Base-by-base conservation (phyloP, 2,888 invertebrate genomes). In the Carcina quercana region DNA sequence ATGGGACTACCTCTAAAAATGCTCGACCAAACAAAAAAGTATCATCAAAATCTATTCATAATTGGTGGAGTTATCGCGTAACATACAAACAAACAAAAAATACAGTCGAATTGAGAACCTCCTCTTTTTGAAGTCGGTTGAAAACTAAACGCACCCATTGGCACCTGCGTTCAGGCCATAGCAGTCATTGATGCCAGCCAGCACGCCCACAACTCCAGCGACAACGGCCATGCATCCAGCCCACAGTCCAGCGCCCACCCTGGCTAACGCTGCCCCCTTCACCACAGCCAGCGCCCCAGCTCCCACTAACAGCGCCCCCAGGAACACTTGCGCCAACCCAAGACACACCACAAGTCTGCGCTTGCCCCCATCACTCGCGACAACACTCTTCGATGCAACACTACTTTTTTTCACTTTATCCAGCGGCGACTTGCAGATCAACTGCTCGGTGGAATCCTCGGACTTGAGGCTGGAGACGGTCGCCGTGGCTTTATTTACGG, bases 211-310 rank as follows among this genome's bases (percentile, higher is more conserved):
- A 1, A 79, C 76, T 1, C 90, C 90, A 1, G 89, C 86, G 4
- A 86, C 86, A 10, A 89, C 85, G 6, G 89, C 87, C 22, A 88
- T 73, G 39, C 87, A 86, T 12, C 90, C 90, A 26, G 89, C 87
- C 90, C 90, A 90, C 33, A 90, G 74, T 2, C 90, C 90, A 2
- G 88, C 89, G 13, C 90, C 90, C 15, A 86, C 86, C 31, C 86
- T 60, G 15, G 87, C 73, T 41, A 85, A 62, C 38, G 84, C 76
- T 26, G 89, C 88, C 26, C 87, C 87, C 57, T 89, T 87, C 42
- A 88, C 85, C 42, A 89, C 83, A 2, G 87, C 89, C 42, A 88
- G 55, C 13, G 88, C 86, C 2, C 90, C 90, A 35, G 87, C 88
- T 3, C 87, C 86, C 41, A 88, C 85, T 68, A 90, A 73, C 46